phyloP scores from a whole-genome alignment of 2,797 vertebrate species.

The Centropyge bicolor region DNA sequence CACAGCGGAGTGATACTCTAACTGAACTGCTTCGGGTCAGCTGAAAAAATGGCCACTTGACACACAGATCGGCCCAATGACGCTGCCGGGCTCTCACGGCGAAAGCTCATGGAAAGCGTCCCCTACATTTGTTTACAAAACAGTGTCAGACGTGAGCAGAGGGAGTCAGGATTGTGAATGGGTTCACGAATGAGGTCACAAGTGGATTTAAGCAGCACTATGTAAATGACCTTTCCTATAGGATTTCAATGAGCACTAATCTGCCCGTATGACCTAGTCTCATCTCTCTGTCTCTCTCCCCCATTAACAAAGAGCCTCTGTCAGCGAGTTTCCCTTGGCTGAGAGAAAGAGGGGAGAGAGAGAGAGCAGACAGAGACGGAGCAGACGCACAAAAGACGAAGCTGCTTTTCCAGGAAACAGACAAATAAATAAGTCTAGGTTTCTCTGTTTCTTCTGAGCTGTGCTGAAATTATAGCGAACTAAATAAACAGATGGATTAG shows the following conservation, averaged over 20 bases:
- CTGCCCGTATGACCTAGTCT: conserved; percentile 71
- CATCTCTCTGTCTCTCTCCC: conserved; percentile 34
- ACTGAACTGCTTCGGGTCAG: conserved; percentile 32
- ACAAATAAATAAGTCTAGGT: conserved; percentile 44
- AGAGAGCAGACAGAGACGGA: conserved; percentile 30
- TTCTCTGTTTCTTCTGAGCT: conserved; percentile 26
- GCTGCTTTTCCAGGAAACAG: conserved; percentile 37
- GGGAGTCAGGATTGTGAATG: conserved; percentile 44
- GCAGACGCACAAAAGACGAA: conserved; percentile 28
- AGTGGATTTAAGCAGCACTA: conserved; percentile 78
- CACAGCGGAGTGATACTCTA: conserved; percentile 56
- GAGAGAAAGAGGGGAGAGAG: conserved; percentile 48
- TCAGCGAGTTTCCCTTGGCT: conserved; percentile 69
- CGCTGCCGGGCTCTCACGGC: background rate
- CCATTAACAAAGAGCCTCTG: conserved; percentile 77
- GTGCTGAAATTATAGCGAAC: conserved; percentile 53
- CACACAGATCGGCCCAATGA: background rate
- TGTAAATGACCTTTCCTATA: conserved; percentile 78
- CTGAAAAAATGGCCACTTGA: conserved; percentile 33
- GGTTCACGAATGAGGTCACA: conserved; percentile 71
- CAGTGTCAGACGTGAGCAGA: conserved; percentile 53
- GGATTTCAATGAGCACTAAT: conserved; percentile 82
- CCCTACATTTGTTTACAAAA: conserved; percentile 67
- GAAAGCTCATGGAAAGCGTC: conserved; percentile 11
- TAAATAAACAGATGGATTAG: conserved; percentile 48